These are phyloP conservation scores for Drosophila algonquin DNA, from an alignment of 2,888 invertebrate species.

Conservation along the genomic window DNA sequence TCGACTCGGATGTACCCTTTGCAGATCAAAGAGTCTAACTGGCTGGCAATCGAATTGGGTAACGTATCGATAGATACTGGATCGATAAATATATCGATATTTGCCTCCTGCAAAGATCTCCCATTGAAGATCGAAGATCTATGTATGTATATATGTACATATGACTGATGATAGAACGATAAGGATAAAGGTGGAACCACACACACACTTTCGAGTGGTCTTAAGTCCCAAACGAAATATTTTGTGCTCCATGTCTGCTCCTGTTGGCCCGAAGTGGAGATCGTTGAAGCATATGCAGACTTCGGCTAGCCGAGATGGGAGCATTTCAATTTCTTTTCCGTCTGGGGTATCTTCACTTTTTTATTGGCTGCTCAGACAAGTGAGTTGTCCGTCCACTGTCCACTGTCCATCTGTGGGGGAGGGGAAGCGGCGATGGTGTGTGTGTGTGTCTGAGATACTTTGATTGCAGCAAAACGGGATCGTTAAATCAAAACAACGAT, in stretches of 20 bases:
- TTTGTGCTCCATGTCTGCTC: too few species aligned
- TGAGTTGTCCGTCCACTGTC: conserved; percentile 5
- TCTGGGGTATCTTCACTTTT: conserved; percentile 20
- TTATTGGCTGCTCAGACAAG: conserved; percentile 53
- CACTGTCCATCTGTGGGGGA: conserved; percentile 10
- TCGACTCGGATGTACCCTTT: not conserved
- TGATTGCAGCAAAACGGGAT: conserved; percentile 68
- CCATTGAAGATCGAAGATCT: not conserved
- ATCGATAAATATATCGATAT: too few species aligned
- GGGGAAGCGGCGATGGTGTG: too few species aligned
- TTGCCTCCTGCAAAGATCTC: too few species aligned
- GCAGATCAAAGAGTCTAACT: not conserved
- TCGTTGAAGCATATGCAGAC: not conserved
- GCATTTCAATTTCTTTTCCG: conserved; percentile 21
- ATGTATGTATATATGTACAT: too few species aligned
- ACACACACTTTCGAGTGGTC: too few species aligned
- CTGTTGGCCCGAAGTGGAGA: too few species aligned
- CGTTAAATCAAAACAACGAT: conserved; percentile 71
- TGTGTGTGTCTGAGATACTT: conserved; percentile 43
- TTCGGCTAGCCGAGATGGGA: conserved; percentile 10
- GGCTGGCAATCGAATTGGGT: not conserved
- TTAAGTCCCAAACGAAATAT: too few species aligned
- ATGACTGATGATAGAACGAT: too few species aligned
- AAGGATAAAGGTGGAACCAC: too few species aligned
- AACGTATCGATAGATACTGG: too few species aligned